These are phyloP conservation scores for Drosophila subpulchrella DNA, from an alignment of 1,140 invertebrate species.

Conservation along the genomic window DNA sequence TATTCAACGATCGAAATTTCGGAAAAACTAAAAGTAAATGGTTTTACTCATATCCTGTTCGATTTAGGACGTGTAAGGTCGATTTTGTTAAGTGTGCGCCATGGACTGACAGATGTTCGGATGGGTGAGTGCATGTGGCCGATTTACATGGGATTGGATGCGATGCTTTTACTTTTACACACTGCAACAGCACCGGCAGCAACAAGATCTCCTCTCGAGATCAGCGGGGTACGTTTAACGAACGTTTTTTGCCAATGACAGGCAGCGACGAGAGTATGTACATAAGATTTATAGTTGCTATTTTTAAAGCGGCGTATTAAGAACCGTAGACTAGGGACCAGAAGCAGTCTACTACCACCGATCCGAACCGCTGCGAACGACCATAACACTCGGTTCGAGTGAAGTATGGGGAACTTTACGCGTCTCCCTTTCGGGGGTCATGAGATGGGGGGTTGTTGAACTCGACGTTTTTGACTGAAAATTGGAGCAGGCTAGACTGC, in stretches of 20 bases:
- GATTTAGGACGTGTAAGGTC: neutral
- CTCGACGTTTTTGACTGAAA: neutral
- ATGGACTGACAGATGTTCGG: conserved; percentile 42
- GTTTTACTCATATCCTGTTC: neutral
- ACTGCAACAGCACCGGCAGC: conserved; percentile 19
- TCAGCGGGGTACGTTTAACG: conserved; percentile 36
- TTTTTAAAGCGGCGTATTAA: conserved; percentile 79
- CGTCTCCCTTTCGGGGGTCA: neutral
- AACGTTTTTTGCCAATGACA: conserved; percentile 55
- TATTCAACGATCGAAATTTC: too few relatives aligned
- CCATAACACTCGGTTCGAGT: conserved; percentile 3
- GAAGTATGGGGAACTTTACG: conserved; percentile 20
- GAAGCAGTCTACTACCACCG: conserved; percentile 17
- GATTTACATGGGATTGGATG: conserved; percentile 49
- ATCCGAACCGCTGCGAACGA: conserved; percentile 8
- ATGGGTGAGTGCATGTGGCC: conserved; percentile 68
- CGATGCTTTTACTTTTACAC: conserved; percentile 19
- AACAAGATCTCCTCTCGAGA: conserved; percentile 21
- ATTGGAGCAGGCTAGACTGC: neutral
- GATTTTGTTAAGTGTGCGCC: conserved; percentile 19
- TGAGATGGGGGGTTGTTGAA: conserved; percentile 32
- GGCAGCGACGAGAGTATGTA: conserved; percentile 45
- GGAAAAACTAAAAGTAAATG: too few relatives aligned
- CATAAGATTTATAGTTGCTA: conserved; percentile 79
- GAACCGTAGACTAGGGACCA: conserved; percentile 67